Evolutionary conservation across 2,113 vertebrate genomes (phyloP).

Genomic region (Hippoglossus stenolepis): DNA sequence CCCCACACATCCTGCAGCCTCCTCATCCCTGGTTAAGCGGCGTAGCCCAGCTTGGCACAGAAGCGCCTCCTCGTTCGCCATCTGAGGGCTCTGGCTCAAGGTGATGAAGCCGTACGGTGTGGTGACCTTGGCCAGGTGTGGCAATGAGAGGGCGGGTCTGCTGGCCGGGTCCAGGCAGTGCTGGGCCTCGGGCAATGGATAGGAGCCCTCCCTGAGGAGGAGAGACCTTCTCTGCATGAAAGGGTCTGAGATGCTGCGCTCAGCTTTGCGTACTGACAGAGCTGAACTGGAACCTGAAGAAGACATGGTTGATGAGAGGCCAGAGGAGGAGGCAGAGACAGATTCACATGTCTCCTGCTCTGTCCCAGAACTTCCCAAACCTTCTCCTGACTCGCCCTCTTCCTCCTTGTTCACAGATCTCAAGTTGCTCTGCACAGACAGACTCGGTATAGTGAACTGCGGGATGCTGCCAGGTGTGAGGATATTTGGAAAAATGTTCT

Average conservation of each 20-base stretch:
- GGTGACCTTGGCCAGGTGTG: conserved; percentile 81
- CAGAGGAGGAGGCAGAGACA: conserved; percentile 4
- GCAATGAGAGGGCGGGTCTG: conserved; percentile 77
- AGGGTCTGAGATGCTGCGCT: conserved; percentile 52
- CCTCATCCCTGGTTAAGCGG: conserved; percentile 41
- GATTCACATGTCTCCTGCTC: conserved; percentile 9
- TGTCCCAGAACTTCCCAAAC: conserved; percentile 2
- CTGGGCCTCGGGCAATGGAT: conserved; percentile 38
- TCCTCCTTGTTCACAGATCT: conserved; percentile 41
- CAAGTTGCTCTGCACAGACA: conserved; percentile 59
- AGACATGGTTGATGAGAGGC: conserved; percentile 42
- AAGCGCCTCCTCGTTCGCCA: conserved; percentile 81
- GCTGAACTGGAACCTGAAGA: conserved; percentile 14
- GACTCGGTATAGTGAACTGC: conserved; percentile 82
- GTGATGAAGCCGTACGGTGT: conserved; percentile 81
- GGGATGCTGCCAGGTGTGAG: conserved; percentile 83
- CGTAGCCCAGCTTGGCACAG: conserved; percentile 74
- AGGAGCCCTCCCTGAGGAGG: conserved; percentile 11
- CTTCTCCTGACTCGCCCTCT: conserved; percentile 23
- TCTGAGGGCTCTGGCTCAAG: conserved; percentile 84
- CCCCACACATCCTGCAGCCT: background rate
- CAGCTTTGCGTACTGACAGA: conserved; percentile 3
- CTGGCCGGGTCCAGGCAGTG: conserved; percentile 73
- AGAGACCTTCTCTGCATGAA: conserved; percentile 18
- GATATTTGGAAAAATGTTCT: conserved; percentile 71